phyloP scores from a whole-genome alignment of 2,797 vertebrate species.

The Pelodytes ibericus region DNA sequence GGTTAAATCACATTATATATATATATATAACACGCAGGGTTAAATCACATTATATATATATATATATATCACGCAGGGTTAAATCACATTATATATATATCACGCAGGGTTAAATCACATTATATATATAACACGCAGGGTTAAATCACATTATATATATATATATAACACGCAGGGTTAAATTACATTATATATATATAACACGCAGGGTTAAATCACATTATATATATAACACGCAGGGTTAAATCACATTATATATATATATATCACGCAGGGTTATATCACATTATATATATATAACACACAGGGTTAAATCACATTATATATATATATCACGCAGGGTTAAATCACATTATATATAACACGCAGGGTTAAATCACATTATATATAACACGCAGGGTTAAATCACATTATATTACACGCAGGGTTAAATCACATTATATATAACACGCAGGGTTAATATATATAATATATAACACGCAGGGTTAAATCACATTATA shows the following conservation, averaged over 20 bases:
- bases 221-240: neutral
- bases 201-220: neutral
- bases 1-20: neutral
- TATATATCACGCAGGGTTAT: neutral
- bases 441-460: too few relatives aligned
- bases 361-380: neutral
- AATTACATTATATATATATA: neutral
- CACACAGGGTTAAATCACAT: neutral
- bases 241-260: neutral
- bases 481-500: neutral
- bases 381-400: neutral
- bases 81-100: neutral
- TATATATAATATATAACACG: too few relatives aligned
- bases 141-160: neutral
- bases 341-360: neutral
- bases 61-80: neutral
- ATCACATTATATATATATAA: neutral
- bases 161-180: neutral
- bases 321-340: neutral
- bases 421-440: neutral
- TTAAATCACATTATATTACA: neutral
- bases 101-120: neutral
- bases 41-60: neutral
- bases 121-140: neutral
- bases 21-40: neutral